Conservation (phyloP, 2,113 vertebrate species). For the Chitala chitala region DNA sequence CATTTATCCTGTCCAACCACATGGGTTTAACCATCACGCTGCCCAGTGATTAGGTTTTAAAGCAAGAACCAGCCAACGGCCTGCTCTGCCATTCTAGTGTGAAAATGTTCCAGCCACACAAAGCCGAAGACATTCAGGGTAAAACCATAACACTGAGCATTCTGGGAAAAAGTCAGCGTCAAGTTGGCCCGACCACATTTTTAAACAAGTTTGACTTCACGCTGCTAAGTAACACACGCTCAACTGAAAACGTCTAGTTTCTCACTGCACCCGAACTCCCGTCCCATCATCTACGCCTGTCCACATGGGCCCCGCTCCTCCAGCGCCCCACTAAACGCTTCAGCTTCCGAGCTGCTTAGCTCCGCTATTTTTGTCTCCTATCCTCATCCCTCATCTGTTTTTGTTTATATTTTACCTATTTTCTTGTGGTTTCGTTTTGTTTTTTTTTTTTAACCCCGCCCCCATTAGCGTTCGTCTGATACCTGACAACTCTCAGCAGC, state of each 20-base stretch:
- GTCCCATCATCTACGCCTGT: not conserved
- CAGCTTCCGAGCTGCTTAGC: not conserved
- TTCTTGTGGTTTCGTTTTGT: too few species aligned
- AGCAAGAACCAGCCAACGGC: too few species aligned
- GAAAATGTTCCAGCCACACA: not conserved
- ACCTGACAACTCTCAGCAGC: not conserved
- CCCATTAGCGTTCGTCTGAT: not conserved
- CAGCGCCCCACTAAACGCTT: not conserved
- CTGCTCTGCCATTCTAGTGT: too few species aligned
- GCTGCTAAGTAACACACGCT: not conserved
- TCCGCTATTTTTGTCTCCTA: not conserved
- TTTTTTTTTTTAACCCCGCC: not conserved
- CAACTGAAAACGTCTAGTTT: not conserved
- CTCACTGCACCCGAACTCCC: not conserved
- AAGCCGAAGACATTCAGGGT: not conserved
- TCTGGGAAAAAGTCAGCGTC: not conserved
- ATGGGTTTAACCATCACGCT: too few species aligned
- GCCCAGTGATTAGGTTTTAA: too few species aligned
- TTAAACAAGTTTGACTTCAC: not conserved
- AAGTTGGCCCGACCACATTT: too few species aligned
- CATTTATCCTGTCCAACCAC: not conserved
- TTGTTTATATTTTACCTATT: too few species aligned
- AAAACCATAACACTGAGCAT: not conserved
- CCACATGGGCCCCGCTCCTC: not conserved
- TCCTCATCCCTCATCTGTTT: not conserved